Percentiles rank a stretch among this genome's conserved stretches.
Evolutionary conservation across 2,888 invertebrate genomes (phyloP).

Genomic region (Nipponacmea schrenckii): DNA sequence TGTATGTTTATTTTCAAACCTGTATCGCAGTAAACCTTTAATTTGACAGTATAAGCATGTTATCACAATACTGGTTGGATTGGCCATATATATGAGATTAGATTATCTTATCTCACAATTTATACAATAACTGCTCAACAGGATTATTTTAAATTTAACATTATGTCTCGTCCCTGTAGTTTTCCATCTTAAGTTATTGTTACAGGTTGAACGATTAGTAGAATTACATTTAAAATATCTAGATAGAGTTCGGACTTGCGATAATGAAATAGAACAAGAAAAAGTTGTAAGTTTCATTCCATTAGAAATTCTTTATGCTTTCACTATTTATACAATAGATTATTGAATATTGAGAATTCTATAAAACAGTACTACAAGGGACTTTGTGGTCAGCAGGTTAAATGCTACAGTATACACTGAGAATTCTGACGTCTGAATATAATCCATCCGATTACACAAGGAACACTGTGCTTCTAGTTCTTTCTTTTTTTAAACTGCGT

Average conservation of each 20-base stretch:
- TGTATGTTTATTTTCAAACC: neutral
- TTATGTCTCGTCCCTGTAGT: neutral
- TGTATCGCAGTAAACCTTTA: neutral
- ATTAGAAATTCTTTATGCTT: neutral
- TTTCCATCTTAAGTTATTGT: slow-evolving; percentile 3
- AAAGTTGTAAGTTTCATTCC: slow-evolving; percentile 52
- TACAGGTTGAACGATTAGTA: slow-evolving; percentile 86
- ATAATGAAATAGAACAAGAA: slow-evolving; percentile 78
- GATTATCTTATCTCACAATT: neutral
- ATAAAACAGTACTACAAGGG: too few species aligned
- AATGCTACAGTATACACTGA: too few species aligned
- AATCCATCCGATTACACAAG: too few species aligned
- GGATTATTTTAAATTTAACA: neutral
- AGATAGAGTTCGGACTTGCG: slow-evolving; percentile 88
- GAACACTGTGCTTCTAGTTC: too few species aligned
- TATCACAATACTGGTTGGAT: too few species aligned
- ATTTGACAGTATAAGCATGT: neutral
- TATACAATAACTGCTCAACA: neutral
- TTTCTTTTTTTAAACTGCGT: too few species aligned
- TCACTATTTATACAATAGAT: too few species aligned
- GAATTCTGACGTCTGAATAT: too few species aligned
- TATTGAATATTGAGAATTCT: too few species aligned
- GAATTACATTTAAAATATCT: slow-evolving; percentile 97
- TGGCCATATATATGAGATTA: neutral
- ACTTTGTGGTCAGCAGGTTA: too few species aligned